These are phyloP conservation scores for Leucophenga montana DNA, from an alignment of 2,888 invertebrate genomes.

Conservation along the genomic window DNA sequence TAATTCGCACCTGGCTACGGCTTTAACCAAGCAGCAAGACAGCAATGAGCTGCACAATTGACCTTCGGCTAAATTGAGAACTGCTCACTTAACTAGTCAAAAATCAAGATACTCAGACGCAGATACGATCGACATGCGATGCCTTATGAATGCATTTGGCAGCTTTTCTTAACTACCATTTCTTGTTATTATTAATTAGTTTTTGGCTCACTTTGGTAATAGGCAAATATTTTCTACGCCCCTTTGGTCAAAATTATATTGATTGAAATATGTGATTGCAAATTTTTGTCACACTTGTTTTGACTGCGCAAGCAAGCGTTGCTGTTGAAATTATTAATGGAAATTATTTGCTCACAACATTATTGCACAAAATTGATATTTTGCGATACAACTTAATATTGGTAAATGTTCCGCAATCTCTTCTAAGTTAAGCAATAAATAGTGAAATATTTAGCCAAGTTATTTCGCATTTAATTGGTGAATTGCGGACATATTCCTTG, in stretches of 20 bases:
- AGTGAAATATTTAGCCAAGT: background rate
- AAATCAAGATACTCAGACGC: background rate
- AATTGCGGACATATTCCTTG: slow-evolving; percentile 7
- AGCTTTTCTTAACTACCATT: no score
- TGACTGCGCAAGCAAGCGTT: background rate
- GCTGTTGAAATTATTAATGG: slow-evolving; percentile 5
- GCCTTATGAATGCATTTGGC: no score
- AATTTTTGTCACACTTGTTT: no score
- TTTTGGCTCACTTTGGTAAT: background rate
- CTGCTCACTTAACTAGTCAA: background rate
- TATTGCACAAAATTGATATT: background rate
- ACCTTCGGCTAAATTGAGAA: slow-evolving; percentile 23
- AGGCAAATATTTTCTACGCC: background rate
- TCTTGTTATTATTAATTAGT: no score
- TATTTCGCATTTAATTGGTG: slow-evolving; percentile 2
- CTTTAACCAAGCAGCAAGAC: background rate
- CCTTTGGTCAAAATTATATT: no score
- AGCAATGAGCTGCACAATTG: background rate
- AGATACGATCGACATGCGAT: background rate
- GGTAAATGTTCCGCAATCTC: background rate
- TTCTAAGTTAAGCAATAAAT: slow-evolving; percentile 15
- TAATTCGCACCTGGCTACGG: slow-evolving; percentile 29
- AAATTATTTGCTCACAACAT: background rate
- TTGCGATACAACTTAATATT: background rate
- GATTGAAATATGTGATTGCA: no score